Evolutionary conservation across 2,113 vertebrate genomes (phyloP), one percentile per base, ranked within the genome.

Genomic region (Ciconia stormi): DNA sequence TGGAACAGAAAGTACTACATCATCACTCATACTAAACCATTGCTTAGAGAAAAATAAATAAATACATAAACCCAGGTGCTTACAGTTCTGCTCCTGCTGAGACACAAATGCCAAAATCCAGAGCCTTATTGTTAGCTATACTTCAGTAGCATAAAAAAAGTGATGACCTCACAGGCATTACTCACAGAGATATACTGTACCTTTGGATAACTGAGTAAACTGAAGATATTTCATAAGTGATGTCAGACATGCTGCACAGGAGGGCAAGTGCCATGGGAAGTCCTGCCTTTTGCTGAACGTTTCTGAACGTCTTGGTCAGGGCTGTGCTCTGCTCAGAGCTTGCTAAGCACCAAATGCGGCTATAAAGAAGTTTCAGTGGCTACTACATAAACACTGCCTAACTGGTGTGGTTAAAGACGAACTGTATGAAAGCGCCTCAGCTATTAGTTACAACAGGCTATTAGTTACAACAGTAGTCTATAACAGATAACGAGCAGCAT

Each of bases 121-220:
- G 61, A 94, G 49, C 44, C 27, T 55, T 85, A 56, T 34, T 59
- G 52, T 77, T 47, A 79, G 50, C 69, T 73, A 3, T 42, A 50
- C 22, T 67, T 92, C 76, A 92, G 52, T 42, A 61, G 44, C 40
- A 67, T 29, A 69, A 56, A 87, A 90, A 81, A 89, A 50, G 26
- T 47, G 11, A 76, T 61, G 76, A 91, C 42, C 55, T 92, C 59
- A 63, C 23, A 84, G 47, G 44, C 66, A 88, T 96, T 92, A 90
- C 85, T 91, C 87, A 97, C 47, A 93, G 73, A 95, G 70, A 96
- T 85, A 62, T 53, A 93, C 11, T 74, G 79, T 50, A 58, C 77
- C 53, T 93, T 93, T 94, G 83, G 82, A 72, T 81, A 85, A 74
- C 34, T 53, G 42, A 63, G 62, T 55, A 94, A 95, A 74, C 76